Evolutionary conservation across 2,888 invertebrate species (phyloP).

Genomic region (Lepidonotus clava): DNA sequence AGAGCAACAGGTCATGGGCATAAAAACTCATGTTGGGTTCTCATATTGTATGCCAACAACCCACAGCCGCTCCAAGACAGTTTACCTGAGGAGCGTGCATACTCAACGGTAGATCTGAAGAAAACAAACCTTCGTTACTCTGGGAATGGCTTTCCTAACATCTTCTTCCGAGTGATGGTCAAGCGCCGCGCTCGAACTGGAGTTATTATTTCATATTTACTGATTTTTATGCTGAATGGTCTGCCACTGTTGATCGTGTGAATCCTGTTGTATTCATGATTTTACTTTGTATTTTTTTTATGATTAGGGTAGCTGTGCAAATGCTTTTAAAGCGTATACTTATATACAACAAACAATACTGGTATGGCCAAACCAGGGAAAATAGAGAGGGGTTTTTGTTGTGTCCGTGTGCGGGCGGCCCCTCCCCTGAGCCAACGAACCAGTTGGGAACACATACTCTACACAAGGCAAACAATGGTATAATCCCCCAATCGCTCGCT

Average conservation of each 20-base stretch:
- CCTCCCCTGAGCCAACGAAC: neutral
- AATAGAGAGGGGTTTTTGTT: neutral
- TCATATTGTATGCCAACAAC: no score
- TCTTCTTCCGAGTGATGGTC: neutral
- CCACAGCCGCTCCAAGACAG: conserved; percentile 20
- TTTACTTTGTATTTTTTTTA: neutral
- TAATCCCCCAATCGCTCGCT: neutral
- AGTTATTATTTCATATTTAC: conserved; percentile 24
- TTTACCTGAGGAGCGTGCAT: neutral
- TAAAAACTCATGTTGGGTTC: no score
- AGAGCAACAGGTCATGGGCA: no score
- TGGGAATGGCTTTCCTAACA: neutral
- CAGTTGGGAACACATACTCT: neutral
- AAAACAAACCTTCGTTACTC: neutral
- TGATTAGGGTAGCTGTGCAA: conserved; percentile 15
- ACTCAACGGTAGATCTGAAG: conserved; percentile 40
- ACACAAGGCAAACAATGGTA: neutral
- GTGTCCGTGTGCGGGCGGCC: neutral
- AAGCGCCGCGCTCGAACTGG: neutral
- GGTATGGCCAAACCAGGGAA: neutral
- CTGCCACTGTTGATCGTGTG: conserved; percentile 17
- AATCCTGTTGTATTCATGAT: conserved; percentile 31
- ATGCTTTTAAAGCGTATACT: conserved; percentile 13
- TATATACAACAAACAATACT: neutral
- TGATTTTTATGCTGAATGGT: conserved; percentile 3